phyloP scores from a whole-genome alignment of 2,113 vertebrate species.

The Mus musculus region DNA sequence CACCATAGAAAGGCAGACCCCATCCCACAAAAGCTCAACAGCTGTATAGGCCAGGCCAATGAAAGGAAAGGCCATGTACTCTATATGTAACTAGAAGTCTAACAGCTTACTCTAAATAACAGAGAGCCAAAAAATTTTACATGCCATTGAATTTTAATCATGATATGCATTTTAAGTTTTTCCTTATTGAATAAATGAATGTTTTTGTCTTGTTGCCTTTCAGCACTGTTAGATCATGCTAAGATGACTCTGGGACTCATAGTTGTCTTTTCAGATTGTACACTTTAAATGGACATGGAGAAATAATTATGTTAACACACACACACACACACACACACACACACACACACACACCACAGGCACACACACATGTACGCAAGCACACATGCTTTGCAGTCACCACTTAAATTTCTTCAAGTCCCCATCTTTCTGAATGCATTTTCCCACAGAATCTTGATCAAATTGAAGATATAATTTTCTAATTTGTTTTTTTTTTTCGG shows the following conservation, averaged over 20 bases:
- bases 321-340: neutral
- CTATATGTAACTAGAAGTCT: neutral
- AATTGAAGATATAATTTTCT: neutral
- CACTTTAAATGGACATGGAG: neutral
- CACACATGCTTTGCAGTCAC: neutral
- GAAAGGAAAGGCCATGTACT: neutral
- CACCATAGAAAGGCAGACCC: neutral
- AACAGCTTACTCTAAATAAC: neutral
- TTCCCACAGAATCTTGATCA: neutral
- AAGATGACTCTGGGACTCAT: neutral
- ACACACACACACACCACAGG: neutral
- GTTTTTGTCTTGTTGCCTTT: neutral
- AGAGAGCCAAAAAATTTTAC: neutral
- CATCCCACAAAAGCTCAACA: neutral
- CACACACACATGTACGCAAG: no score
- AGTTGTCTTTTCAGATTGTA: neutral
- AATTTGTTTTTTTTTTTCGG: neutral
- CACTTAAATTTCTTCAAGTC: neutral
- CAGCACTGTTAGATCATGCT: neutral
- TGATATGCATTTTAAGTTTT: neutral
- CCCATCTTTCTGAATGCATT: neutral
- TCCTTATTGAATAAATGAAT: constrained; percentile 26
- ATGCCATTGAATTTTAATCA: constrained; percentile 42
- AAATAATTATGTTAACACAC: constrained; percentile 10
- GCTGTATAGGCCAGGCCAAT: neutral